Evolutionary conservation across 2,797 vertebrate species (phyloP).

Genomic region (Pitangus sulphuratus): DNA sequence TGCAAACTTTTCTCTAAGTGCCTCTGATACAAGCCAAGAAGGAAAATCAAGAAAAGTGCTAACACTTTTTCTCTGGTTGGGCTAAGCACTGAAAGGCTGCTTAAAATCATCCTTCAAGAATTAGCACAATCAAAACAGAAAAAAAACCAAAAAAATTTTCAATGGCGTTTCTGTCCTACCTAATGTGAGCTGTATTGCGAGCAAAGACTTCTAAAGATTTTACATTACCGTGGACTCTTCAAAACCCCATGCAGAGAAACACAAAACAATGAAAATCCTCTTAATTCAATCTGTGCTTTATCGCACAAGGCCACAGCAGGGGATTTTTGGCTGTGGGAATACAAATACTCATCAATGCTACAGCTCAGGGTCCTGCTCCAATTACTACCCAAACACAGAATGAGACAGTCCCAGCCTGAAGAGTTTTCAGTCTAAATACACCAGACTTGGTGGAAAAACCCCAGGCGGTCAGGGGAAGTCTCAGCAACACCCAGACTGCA

Average conservation of each 20-base stretch:
- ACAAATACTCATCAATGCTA: conserved; percentile 10
- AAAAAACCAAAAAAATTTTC: not conserved
- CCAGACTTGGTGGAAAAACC: not conserved
- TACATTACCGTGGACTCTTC: not conserved
- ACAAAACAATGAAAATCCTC: conserved; percentile 43
- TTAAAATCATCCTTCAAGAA: not conserved
- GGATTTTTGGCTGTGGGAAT: conserved; percentile 26
- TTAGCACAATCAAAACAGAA: not conserved
- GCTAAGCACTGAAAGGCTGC: not conserved
- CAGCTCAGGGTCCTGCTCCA: not conserved
- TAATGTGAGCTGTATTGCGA: not conserved
- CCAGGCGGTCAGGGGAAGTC: not conserved
- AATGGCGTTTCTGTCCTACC: not conserved
- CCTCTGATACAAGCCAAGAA: not conserved
- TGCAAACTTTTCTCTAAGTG: not conserved
- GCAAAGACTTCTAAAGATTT: conserved; percentile 16
- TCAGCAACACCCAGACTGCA: not conserved
- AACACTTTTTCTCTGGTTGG: not conserved
- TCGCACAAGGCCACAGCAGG: not conserved
- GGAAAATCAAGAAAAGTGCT: not conserved
- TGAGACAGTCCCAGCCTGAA: not conserved
- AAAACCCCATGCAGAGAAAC: conserved; percentile 19
- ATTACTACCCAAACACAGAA: conserved; percentile 15
- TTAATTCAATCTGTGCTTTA: conserved; percentile 48
- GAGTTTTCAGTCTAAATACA: conserved; percentile 12